These are phyloP conservation scores for Psylliodes chrysocephalus DNA, from an alignment of 2,888 invertebrate genomes.

Conservation along the genomic window DNA sequence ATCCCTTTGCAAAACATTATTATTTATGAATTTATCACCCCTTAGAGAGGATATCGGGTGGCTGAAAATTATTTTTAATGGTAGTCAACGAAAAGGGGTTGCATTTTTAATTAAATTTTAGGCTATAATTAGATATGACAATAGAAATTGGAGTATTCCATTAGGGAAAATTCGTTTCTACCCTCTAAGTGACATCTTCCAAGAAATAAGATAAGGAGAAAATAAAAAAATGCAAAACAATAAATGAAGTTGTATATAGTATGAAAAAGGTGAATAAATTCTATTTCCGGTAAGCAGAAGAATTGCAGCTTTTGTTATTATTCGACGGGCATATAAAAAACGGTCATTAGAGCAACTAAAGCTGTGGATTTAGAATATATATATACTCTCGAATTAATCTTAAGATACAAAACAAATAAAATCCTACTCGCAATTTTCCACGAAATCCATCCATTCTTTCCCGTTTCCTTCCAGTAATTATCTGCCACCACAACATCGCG, in stretches of 20 bases:
- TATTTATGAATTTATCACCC: constrained; percentile 28
- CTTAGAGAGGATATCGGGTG: constrained; percentile 22
- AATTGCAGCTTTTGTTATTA: too few relatives aligned
- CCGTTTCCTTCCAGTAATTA: constrained; percentile 1
- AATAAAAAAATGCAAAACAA: too few relatives aligned
- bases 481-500: constrained; percentile 17
- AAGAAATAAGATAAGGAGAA: too few relatives aligned
- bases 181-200: too few relatives aligned
- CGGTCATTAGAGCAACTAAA: too few relatives aligned
- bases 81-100: constrained; percentile 26
- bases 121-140: constrained; percentile 7
- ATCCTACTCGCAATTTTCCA: background rate
- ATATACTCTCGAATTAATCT: too few relatives aligned
- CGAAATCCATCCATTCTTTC: background rate
- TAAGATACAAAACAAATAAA: constrained; percentile 1
- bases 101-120: constrained; percentile 27
- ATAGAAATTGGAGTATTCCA: background rate
- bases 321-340: too few relatives aligned
- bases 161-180: background rate
- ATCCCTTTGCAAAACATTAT: constrained; percentile 2
- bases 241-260: too few relatives aligned
- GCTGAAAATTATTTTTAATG: constrained; percentile 37
- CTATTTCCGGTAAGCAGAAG: too few relatives aligned
- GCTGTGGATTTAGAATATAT: too few relatives aligned
- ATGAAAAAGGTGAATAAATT: too few relatives aligned